Evolutionary conservation across 2,888 invertebrate genomes (phyloP), one percentile per base, ranked within the genome.

Genomic region (Lasiommata megera): DNA sequence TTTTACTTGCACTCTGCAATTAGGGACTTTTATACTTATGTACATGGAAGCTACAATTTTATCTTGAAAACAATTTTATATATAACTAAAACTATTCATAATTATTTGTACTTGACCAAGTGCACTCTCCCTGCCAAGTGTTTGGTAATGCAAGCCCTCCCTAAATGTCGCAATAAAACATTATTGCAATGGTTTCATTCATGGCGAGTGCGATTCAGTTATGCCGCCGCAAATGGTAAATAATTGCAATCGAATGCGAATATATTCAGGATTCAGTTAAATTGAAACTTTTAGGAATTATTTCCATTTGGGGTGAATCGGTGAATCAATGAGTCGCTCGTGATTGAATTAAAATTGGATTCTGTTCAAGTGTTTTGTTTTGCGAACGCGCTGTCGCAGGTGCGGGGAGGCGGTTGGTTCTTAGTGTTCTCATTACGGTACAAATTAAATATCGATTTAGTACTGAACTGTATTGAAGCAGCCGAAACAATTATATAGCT

Each of bases 211-310:
- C 46, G 54, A 54, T 46, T 43, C 41, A 48, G 48, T 50, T 46
- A 46, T 50, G 55, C 31, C 48, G 53, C 57, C 56, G 53, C 57
- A 57, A 57, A 61, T 61, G 51, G 58, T 58, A 58, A 61, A 61
- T 61, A 61, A 61, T 58, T 61, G 54, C 58, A 43, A 51, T 41
- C 58, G 52, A 58, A 54, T 55, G 40, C 56, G 56, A 53, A 56
- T 53, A 55, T 51, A 58, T 61, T 61, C 54, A 44, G 54, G 46
- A 55, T 57, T 54, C 43, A 55, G 55, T 55, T 61, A 54, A 62
- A 65, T 61, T 61, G 56, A 63, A 67, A 64, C 57, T 63, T 66
- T 67, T 62, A 63, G 60, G 59, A 63, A 64, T 62, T 64, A 66
- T 67, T 66, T 59, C 62, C 64, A 63, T 46, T 55, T 50, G 60